These are phyloP conservation scores for Scaptodrosophila lebanonensis DNA, from an alignment of 1,140 invertebrate genomes.

Conservation along the genomic window DNA sequence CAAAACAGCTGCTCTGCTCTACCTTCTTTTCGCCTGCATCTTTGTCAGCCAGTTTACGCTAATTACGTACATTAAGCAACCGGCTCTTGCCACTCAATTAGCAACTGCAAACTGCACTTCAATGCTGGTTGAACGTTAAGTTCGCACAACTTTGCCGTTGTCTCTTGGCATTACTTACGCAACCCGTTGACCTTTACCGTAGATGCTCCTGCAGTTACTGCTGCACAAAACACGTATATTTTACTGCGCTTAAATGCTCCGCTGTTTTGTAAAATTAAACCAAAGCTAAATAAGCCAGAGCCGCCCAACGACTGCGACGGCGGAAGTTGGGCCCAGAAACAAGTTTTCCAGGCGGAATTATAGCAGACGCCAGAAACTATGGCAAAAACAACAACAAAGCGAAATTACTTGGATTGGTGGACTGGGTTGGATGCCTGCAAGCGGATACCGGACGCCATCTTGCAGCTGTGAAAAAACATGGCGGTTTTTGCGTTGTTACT, in stretches of 20 bases:
- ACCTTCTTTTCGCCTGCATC: constrained; percentile 24
- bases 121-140: constrained; percentile 25
- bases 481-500: constrained; percentile 17
- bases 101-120: constrained; percentile 60
- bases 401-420: constrained; percentile 37
- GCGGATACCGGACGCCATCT: constrained; percentile 64
- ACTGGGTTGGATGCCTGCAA: constrained; percentile 32
- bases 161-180: constrained; percentile 45
- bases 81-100: constrained; percentile 69
- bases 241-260: constrained; percentile 36
- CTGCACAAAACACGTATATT: constrained; percentile 26
- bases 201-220: constrained; percentile 8
- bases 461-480: constrained; percentile 64
- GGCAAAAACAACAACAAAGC: constrained; percentile 22
- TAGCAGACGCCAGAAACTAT: constrained; percentile 36
- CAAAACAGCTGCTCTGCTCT: constrained; percentile 22
- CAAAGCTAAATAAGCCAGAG: constrained; percentile 47
- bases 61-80: constrained; percentile 67
- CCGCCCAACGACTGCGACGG: constrained; percentile 35
- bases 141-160: constrained; percentile 27
- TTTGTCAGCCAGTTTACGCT: constrained; percentile 46
- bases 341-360: constrained; percentile 50
- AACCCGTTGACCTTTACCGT: constrained; percentile 59
- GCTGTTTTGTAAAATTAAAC: constrained; percentile 65
- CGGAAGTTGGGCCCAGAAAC: constrained; percentile 38